Evolutionary conservation across 2,888 invertebrate species (phyloP).

Genomic region (Drosophila diplacantha): DNA sequence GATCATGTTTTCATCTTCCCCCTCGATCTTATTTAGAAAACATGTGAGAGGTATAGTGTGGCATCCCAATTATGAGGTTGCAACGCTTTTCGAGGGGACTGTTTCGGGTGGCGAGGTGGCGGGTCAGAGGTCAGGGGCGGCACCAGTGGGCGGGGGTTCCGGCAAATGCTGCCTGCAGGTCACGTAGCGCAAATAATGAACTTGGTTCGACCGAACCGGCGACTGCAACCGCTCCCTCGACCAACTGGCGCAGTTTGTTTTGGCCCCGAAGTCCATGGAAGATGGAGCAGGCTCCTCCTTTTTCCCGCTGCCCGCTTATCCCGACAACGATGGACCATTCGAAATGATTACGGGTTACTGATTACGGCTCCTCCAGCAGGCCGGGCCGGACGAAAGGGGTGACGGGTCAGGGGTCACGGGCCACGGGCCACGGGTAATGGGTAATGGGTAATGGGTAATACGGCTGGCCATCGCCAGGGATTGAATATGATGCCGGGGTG

Average conservation of each 20-base stretch:
- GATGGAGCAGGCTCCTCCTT: conserved; percentile 2
- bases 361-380: conserved; percentile 44
- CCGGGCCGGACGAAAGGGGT: conserved; percentile 7
- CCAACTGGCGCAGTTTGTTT: conserved; percentile 49
- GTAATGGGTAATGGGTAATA: conserved; percentile 1
- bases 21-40: background rate
- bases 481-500: conserved; percentile 25
- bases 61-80: conserved; percentile 56
- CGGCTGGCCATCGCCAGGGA: conserved; percentile 6
- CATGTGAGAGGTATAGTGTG: conserved; percentile 7
- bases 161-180: conserved; percentile 54
- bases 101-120: background rate
- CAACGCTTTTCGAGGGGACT: conserved; percentile 12
- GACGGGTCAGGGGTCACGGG: background rate
- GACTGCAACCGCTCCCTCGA: conserved; percentile 20
- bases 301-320: conserved; percentile 12
- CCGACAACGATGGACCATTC: conserved; percentile 40
- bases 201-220: conserved; percentile 22
- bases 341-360: conserved; percentile 57
- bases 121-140: background rate
- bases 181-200: conserved; percentile 67
- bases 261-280: conserved; percentile 17
- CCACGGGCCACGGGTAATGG: background rate
- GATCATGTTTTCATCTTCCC: background rate
- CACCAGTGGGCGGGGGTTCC: conserved; percentile 7